Percentiles rank a stretch among this genome's conserved stretches.
These are phyloP conservation scores for Saccostrea cuccullata DNA, from an alignment of 1,140 invertebrate genomes.

Conservation along the genomic window DNA sequence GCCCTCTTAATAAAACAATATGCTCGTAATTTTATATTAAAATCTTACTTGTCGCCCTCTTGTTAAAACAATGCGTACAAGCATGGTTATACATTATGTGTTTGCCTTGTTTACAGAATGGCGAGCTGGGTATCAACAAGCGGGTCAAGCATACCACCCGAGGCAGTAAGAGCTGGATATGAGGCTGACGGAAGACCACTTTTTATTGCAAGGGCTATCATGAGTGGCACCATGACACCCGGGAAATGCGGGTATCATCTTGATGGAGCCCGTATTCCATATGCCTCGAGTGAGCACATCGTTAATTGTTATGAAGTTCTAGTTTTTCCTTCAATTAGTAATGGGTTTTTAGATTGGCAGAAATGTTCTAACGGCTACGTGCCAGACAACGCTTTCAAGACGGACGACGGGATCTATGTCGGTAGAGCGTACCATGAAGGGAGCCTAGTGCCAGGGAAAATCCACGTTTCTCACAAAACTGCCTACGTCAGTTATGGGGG, in stretches of 20 bases:
- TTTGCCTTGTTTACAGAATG: background rate
- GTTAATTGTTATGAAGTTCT: background rate
- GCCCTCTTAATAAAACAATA: too few species aligned
- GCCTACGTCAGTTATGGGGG: background rate
- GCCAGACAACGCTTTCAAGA: background rate
- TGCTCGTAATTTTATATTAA: too few species aligned
- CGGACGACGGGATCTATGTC: background rate
- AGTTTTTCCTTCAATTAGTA: background rate
- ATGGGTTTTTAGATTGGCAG: background rate
- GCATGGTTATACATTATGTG: too few species aligned
- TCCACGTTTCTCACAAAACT: background rate
- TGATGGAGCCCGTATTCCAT: constrained; percentile 23
- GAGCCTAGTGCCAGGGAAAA: background rate
- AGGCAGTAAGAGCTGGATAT: constrained; percentile 8
- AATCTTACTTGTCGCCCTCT: too few species aligned
- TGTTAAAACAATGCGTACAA: too few species aligned
- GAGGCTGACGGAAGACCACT: constrained; percentile 11
- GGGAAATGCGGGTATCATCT: constrained; percentile 35
- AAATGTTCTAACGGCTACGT: background rate
- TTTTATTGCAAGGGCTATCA: constrained; percentile 10
- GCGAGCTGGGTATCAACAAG: background rate
- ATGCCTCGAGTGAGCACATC: constrained; percentile 18
- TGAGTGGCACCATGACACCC: background rate
- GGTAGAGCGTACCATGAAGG: background rate
- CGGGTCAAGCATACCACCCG: background rate